phyloP scores from a whole-genome alignment of 2,113 vertebrate genomes.

The Tachycineta bicolor region DNA sequence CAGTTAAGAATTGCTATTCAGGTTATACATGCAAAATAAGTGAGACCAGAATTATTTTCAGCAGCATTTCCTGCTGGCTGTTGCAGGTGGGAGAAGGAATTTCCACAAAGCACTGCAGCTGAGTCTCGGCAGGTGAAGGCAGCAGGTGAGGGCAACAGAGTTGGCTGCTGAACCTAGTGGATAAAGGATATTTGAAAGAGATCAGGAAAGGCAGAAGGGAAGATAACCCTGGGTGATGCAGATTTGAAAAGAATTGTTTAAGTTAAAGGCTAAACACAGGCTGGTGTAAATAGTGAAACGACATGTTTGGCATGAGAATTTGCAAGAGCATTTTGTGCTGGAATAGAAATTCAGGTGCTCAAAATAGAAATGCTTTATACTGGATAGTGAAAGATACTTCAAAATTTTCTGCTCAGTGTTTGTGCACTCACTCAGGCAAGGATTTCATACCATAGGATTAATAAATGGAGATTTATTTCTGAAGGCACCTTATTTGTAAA shows the following conservation, averaged over 20 bases:
- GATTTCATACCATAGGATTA: not conserved
- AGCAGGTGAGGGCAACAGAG: not conserved
- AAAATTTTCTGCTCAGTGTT: not conserved
- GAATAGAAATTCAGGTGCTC: not conserved
- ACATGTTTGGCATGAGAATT: not conserved
- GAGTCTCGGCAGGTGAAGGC: not conserved
- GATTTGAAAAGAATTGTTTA: not conserved
- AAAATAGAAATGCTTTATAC: not conserved
- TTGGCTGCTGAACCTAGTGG: not conserved
- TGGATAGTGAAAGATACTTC: not conserved
- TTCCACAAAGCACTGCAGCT: not conserved
- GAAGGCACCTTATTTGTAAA: not conserved
- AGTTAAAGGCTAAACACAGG: not conserved
- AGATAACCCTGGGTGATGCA: not conserved
- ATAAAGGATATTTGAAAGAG: not conserved
- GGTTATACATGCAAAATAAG: not conserved
- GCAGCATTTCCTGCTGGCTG: not conserved
- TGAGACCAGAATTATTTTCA: not conserved
- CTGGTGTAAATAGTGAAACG: not conserved
- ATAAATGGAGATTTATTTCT: not conserved
- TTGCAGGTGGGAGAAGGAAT: not conserved
- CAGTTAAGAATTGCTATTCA: not conserved
- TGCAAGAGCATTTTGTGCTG: not conserved
- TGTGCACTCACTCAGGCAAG: not conserved
- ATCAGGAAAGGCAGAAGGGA: not conserved